A percentile compares a stretch with the other conserved stretches of the same genome.
These are phyloP conservation scores for Eristalis tenax DNA, from an alignment of 2,888 invertebrate genomes.

Conservation along the genomic window DNA sequence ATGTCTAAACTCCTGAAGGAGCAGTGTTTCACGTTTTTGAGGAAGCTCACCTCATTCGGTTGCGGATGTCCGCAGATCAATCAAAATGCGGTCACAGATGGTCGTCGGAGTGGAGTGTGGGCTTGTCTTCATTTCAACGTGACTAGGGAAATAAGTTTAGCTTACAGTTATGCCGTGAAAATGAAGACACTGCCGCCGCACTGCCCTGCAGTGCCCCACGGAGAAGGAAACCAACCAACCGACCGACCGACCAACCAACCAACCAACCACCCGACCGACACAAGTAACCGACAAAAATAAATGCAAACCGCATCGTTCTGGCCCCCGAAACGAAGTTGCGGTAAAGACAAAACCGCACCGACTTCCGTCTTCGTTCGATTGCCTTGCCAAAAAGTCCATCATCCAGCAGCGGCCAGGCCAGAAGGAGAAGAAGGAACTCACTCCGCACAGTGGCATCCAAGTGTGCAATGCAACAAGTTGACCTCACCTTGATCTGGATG, in stretches of 20 bases:
- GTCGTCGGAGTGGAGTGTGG: background rate
- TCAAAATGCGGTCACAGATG: constrained; percentile 80
- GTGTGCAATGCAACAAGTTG: constrained; percentile 60
- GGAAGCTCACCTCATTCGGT: constrained; percentile 28
- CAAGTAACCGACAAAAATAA: constrained; percentile 60
- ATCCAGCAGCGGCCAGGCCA: constrained; percentile 25
- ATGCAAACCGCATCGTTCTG: constrained; percentile 70
- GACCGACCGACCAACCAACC: background rate
- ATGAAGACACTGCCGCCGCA: background rate
- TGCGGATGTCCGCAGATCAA: constrained; percentile 80
- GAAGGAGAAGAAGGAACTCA: constrained; percentile 13
- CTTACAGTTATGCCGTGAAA: constrained; percentile 42
- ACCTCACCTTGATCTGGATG: constrained; percentile 38
- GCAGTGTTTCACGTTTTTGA: background rate
- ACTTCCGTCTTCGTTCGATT: constrained; percentile 72
- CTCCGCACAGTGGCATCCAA: constrained; percentile 51
- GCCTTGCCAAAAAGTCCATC: constrained; percentile 67
- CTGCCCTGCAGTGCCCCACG: background rate
- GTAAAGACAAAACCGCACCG: constrained; percentile 71
- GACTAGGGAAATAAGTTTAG: constrained; percentile 6
- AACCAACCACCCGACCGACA: constrained; percentile 22
- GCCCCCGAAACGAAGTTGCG: constrained; percentile 68
- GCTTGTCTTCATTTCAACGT: constrained; percentile 7
- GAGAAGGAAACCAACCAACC: constrained; percentile 18
- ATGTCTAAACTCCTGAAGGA: background rate